Evolutionary conservation across 1,140 invertebrate species (phyloP).

Genomic region (Heliconius hermathena): DNA sequence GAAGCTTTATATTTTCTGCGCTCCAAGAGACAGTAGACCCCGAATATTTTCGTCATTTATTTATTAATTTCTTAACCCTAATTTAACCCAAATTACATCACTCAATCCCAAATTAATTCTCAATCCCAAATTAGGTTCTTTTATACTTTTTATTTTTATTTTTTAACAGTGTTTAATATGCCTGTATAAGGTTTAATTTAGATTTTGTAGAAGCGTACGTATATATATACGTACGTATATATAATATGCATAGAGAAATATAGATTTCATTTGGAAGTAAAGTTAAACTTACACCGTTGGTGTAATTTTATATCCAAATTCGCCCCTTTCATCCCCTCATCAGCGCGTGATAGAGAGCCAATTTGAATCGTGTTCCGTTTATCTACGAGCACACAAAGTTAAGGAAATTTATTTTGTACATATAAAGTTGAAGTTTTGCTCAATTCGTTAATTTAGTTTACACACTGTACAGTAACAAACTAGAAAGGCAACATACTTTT

Average conservation of each 20-base stretch:
- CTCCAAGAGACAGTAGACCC: no score
- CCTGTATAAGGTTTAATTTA: no score
- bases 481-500: not conserved
- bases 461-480: not conserved
- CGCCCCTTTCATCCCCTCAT: constrained; percentile 21
- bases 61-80: no score
- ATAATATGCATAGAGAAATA: not conserved
- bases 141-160: no score
- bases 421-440: not conserved
- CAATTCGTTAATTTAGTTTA: not conserved
- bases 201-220: no score
- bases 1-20: no score
- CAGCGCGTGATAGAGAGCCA: constrained; percentile 18
- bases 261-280: not conserved
- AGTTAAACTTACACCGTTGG: not conserved
- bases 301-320: constrained; percentile 20
- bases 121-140: no score
- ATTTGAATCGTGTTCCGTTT: constrained; percentile 19
- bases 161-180: no score
- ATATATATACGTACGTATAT: no score
- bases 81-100: no score
- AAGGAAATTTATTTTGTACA: not conserved
- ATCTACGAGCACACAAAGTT: constrained; percentile 6
- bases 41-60: no score
- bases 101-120: no score